A percentile compares a stretch with the other conserved stretches of the same genome.
phyloP scores from a whole-genome alignment of 2,113 vertebrate species.

The Syngnathus floridae region DNA sequence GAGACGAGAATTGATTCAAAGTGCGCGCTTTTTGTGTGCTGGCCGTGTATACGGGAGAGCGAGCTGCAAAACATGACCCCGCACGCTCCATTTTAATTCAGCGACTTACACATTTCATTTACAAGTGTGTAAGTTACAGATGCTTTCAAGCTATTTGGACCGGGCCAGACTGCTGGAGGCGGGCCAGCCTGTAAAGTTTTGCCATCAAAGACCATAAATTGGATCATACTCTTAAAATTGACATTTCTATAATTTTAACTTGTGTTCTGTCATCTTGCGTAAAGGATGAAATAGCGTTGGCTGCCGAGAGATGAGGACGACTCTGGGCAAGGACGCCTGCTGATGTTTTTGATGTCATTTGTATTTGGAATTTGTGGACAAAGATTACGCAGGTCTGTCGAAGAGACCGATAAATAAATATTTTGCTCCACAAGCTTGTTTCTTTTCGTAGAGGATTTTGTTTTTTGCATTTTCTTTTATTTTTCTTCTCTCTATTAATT shows the following conservation, averaged over 20 bases:
- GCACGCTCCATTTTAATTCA: constrained; percentile 62
- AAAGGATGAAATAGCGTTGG: constrained; percentile 13
- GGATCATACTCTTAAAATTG: constrained; percentile 38
- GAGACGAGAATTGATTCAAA: constrained; percentile 72
- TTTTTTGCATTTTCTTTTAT: too few species aligned
- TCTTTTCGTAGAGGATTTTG: too few species aligned
- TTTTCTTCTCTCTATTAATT: too few species aligned
- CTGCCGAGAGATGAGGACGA: constrained; percentile 6
- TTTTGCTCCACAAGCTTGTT: too few species aligned
- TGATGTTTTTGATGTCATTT: neutral
- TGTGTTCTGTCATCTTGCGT: constrained; percentile 3
- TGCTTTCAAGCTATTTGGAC: constrained; percentile 29
- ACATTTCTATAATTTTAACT: constrained; percentile 23
- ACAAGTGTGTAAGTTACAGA: constrained; percentile 40
- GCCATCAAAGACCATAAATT: constrained; percentile 38
- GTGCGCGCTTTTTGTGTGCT: constrained; percentile 25
- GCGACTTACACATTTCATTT: constrained; percentile 64
- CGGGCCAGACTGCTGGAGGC: constrained; percentile 25
- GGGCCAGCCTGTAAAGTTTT: constrained; percentile 38
- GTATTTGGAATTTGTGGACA: neutral
- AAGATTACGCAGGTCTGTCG: neutral
- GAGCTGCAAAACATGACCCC: constrained; percentile 49
- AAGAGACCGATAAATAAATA: too few species aligned
- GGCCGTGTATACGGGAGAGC: constrained; percentile 16
- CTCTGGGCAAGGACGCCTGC: neutral